Percentiles rank a stretch among this genome's conserved stretches.
phyloP scores from a whole-genome alignment of 2,113 vertebrate species.

The Rostratula benghalensis region DNA sequence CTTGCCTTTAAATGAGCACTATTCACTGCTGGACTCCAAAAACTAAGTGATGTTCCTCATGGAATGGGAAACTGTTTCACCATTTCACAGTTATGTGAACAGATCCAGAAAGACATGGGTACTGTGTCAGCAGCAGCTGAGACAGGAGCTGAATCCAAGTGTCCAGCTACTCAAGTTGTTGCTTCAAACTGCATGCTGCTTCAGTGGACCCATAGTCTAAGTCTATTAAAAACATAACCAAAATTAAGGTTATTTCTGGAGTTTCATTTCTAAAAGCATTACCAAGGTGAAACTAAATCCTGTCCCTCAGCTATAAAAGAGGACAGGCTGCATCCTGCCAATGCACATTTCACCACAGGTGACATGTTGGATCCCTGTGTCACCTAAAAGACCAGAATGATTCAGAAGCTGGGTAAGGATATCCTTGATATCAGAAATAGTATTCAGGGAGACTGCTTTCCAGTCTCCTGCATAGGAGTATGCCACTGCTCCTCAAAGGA shows the following conservation, averaged over 20 bases:
- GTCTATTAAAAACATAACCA: not conserved
- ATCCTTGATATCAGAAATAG: not conserved
- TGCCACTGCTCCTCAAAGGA: not conserved
- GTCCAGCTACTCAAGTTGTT: not conserved
- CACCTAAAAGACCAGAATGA: not conserved
- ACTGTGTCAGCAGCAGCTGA: not conserved
- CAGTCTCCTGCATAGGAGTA: not conserved
- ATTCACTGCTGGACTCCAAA: not conserved
- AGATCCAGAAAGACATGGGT: not conserved
- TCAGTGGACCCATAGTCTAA: not conserved
- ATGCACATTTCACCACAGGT: not conserved
- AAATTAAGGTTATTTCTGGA: not conserved
- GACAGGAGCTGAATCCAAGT: not conserved
- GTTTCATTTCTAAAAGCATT: not conserved
- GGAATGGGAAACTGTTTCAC: not conserved
- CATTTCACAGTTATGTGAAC: not conserved
- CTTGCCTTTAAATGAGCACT: not conserved
- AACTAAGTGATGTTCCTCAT: not conserved
- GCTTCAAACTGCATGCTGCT: not conserved
- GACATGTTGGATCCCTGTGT: not conserved
- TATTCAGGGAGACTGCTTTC: not conserved
- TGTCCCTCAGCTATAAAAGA: not conserved
- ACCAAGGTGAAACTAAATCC: not conserved
- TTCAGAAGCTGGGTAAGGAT: not conserved
- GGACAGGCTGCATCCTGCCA: not conserved